A percentile compares a stretch with the other conserved stretches of the same genome.
Evolutionary conservation across 2,888 invertebrate genomes (phyloP).

Genomic region (Xanthorhoe designata): DNA sequence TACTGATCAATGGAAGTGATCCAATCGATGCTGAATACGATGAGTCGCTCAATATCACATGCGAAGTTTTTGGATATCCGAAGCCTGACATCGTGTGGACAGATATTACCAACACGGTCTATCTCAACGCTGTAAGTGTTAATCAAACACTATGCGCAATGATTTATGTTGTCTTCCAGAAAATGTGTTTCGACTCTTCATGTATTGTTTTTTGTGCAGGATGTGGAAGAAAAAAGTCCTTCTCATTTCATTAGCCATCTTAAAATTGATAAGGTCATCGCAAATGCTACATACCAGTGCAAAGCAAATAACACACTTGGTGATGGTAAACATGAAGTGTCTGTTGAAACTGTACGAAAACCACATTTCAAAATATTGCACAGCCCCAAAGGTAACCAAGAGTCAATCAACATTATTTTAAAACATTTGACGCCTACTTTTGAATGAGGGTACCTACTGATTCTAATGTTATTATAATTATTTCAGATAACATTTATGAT

Average conservation of each 20-base stretch:
- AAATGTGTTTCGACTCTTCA: neutral
- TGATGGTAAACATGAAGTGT: slow-evolving; percentile 1
- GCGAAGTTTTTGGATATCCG: slow-evolving; percentile 21
- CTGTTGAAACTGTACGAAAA: slow-evolving; percentile 13
- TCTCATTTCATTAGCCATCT: neutral
- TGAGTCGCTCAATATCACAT: slow-evolving; percentile 13
- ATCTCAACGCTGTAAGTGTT: slow-evolving; percentile 13
- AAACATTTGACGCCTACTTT: neutral
- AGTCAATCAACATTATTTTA: neutral
- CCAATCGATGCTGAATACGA: slow-evolving; percentile 20
- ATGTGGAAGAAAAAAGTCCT: neutral
- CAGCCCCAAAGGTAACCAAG: slow-evolving; percentile 16
- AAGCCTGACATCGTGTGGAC: slow-evolving; percentile 20
- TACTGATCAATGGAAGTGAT: slow-evolving; percentile 4
- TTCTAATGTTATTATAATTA: neutral
- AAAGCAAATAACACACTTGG: neutral
- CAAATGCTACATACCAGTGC: neutral
- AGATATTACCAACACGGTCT: neutral
- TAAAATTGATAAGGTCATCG: neutral
- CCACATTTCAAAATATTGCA: neutral
- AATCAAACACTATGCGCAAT: neutral
- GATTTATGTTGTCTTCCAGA: neutral
- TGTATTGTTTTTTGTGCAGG: neutral
- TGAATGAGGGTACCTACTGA: neutral
- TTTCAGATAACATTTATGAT: slow-evolving; percentile 12